Evolutionary conservation across 64 coral and sea anemone species (phyloP).

Genomic region (Catalaphyllia jardinei): DNA sequence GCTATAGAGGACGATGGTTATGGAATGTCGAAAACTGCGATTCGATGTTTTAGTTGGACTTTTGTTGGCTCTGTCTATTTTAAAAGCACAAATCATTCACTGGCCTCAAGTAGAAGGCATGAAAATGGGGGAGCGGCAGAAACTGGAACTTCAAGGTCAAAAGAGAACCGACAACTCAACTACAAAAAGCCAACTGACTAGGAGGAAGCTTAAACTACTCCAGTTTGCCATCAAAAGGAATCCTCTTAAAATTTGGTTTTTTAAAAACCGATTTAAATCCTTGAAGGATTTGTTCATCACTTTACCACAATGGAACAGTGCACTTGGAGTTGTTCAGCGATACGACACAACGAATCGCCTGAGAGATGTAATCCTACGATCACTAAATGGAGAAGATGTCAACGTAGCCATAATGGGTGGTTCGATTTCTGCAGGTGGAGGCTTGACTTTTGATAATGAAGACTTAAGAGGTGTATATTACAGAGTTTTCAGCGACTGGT

Average conservation of each 20-base stretch:
- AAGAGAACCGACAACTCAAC: not conserved
- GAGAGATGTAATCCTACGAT: not conserved
- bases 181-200: not conserved
- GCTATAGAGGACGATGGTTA: not conserved
- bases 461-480: not conserved
- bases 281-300: not conserved
- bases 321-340: not conserved
- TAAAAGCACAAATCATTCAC: not conserved
- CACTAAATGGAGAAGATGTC: not conserved
- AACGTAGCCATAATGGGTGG: conserved; percentile 2
- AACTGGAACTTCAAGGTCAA: not conserved
- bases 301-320: not conserved
- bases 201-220: not conserved
- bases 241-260: not conserved
- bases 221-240: not conserved
- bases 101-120: not conserved
- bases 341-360: not conserved
- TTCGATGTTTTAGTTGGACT: not conserved
- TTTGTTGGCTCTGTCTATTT: not conserved
- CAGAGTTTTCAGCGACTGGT: not conserved
- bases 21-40: not conserved
- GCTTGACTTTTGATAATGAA: not conserved
- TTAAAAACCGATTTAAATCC: conserved; percentile 8
- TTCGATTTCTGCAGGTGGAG: conserved; percentile 15
- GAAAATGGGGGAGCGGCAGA: not conserved